Conservation (phyloP, 2,113 vertebrate species). For the Cichladusa arquata region DNA sequence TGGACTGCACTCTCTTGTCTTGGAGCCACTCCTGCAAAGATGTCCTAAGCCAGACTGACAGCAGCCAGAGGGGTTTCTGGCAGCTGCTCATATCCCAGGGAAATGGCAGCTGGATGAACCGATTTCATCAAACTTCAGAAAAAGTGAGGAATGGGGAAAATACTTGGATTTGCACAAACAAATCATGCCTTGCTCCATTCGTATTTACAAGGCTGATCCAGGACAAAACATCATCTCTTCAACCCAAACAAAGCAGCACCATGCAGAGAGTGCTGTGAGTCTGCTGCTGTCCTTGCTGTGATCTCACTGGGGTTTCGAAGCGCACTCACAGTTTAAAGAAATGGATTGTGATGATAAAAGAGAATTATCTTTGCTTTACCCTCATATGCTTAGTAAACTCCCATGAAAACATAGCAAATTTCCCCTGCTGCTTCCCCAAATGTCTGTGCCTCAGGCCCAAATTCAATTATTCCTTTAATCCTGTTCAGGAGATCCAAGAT, state of each 20-base stretch:
- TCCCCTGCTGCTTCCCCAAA: neutral
- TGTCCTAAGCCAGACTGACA: neutral
- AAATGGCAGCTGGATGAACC: neutral
- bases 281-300: neutral
- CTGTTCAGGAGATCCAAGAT: conserved; percentile 17
- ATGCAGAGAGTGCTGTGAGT: neutral
- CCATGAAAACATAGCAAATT: neutral
- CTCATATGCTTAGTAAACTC: neutral
- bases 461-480: conserved; percentile 36
- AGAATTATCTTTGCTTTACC: neutral
- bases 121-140: neutral
- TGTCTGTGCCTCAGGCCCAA: conserved; percentile 27
- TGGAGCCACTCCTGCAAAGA: neutral
- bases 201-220: neutral
- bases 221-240: neutral
- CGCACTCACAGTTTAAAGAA: neutral
- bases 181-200: neutral
- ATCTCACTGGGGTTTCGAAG: neutral
- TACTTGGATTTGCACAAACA: neutral
- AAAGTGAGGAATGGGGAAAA: neutral
- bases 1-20: neutral
- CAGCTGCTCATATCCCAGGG: neutral
- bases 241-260: neutral
- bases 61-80: conserved; percentile 27
- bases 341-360: neutral